Evolutionary conservation across 2,888 invertebrate genomes (phyloP).

Genomic region (Pherbina coryleti): DNA sequence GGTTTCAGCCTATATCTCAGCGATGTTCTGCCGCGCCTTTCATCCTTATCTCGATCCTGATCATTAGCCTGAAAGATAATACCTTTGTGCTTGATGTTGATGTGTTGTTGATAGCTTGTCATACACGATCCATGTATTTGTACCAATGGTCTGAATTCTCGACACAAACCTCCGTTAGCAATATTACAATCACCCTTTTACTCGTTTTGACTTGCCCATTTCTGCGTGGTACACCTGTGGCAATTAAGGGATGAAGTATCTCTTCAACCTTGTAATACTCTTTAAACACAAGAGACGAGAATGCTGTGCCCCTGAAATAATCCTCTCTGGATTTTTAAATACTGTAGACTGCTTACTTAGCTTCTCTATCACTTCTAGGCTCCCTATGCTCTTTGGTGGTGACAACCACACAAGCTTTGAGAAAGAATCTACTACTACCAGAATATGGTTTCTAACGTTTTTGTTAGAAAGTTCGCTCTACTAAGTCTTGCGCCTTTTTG

Average conservation of each 20-base stretch:
- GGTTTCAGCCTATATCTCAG: constrained; percentile 42
- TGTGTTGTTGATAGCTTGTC: constrained; percentile 50
- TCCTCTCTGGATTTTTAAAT: constrained; percentile 31
- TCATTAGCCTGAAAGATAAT: constrained; percentile 42
- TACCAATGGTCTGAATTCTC: constrained; percentile 59
- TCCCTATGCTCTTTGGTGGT: constrained; percentile 54
- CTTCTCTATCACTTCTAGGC: constrained; percentile 32
- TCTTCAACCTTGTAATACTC: constrained; percentile 57
- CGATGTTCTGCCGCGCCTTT: constrained; percentile 39
- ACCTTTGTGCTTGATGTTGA: constrained; percentile 41
- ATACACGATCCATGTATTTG: constrained; percentile 47
- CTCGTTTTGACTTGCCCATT: constrained; percentile 64
- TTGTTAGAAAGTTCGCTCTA: constrained; percentile 11
- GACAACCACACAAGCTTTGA: constrained; percentile 62
- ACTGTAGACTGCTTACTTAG: constrained; percentile 5
- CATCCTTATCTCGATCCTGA: constrained; percentile 41
- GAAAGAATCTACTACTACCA: constrained; percentile 56
- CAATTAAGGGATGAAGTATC: constrained; percentile 54
- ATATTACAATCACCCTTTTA: constrained; percentile 56
- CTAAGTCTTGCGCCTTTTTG: not conserved
- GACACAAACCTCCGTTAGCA: constrained; percentile 60
- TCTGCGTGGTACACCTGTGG: constrained; percentile 56
- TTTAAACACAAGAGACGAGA: constrained; percentile 60
- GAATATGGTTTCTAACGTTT: constrained; percentile 59
- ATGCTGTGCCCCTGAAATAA: constrained; percentile 52